Conservation (phyloP, 2,888 invertebrate species). For the Tachina lurida region DNA sequence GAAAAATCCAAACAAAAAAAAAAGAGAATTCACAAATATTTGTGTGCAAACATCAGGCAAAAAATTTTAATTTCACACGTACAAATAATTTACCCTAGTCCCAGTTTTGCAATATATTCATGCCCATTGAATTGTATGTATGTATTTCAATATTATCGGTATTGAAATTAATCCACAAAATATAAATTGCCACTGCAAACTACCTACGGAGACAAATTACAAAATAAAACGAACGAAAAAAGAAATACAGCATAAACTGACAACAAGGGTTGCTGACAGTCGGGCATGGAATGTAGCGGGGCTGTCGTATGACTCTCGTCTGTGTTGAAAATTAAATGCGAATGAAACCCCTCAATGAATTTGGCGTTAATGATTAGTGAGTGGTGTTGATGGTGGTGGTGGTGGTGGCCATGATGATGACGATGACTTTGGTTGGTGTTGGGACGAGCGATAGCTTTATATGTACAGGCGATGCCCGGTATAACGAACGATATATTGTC, state of each 20-base stretch:
- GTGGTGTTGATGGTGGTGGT: constrained; percentile 19
- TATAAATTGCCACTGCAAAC: constrained; percentile 60
- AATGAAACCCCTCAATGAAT: constrained; percentile 62
- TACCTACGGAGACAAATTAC: constrained; percentile 54
- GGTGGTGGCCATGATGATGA: constrained; percentile 21
- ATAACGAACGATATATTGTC: too few relatives aligned
- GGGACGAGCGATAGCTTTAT: constrained; percentile 1
- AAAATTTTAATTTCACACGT: constrained; percentile 23
- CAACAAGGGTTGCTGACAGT: constrained; percentile 28
- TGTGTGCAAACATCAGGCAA: constrained; percentile 14
- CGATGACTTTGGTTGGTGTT: constrained; percentile 27
- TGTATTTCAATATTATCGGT: constrained; percentile 51
- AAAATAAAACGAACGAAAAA: background rate
- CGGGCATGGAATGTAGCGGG: background rate
- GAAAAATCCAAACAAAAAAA: constrained; percentile 31
- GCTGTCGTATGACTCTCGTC: constrained; percentile 14
- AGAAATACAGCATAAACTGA: background rate
- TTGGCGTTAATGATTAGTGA: constrained; percentile 39
- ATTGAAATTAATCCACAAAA: constrained; percentile 64
- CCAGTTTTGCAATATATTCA: constrained; percentile 16
- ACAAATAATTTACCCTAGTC: constrained; percentile 49
- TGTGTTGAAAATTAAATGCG: constrained; percentile 47
- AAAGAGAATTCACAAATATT: constrained; percentile 2
- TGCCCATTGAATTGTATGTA: constrained; percentile 24
- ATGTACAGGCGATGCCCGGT: too few relatives aligned